Base-by-base conservation (phyloP, 2,888 invertebrate species). In the Peribatodes rhomboidaria region DNA sequence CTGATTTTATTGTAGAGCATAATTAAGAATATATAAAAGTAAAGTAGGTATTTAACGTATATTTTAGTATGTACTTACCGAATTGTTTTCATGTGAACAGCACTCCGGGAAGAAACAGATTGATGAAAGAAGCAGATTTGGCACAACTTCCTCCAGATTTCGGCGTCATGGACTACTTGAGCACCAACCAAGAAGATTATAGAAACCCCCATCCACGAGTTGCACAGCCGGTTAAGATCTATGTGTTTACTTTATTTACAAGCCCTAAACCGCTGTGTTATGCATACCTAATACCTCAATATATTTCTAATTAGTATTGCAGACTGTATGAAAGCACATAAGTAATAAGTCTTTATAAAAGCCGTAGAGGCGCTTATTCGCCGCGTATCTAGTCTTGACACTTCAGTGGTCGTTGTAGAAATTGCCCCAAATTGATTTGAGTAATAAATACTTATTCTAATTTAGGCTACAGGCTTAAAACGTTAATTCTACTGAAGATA, bases 101-200 rank as follows among this genome's bases (percentile, higher is more conserved):
- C 65, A 90, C 92, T 41, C 89, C 89, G 35, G 89, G 85, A 52
- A 82, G 93, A 74, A 93, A 93, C 67, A 87, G 84, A 65, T 77
- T 90, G 63, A 92, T 93, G 90, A 88, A 86, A 70, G 81, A 72
- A 44, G 90, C 90, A 1, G 83, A 90, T 68, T 81, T 92, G 68
- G 83, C 89, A 2, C 89, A 91, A 77, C 82, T 92, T 6, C 85
- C 87, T 1, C 72, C 79, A 10, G 88, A 92, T 69, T 92, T 84
- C 70, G 91, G 92, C 47, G 78, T 89, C 1, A 90, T 90, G 86
- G 92, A 93, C 75, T 94, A 92, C 67, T 42, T 86, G 8, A 85
- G 93, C 6, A 93, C 90, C 16, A 94, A 94, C 77, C 94, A 94
- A 77, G 88, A 90, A 67, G 94, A 94, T 74, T 95, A 92, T 68